phyloP scores from a whole-genome alignment of 2,888 invertebrate genomes.

The Callosobruchus maculatus region DNA sequence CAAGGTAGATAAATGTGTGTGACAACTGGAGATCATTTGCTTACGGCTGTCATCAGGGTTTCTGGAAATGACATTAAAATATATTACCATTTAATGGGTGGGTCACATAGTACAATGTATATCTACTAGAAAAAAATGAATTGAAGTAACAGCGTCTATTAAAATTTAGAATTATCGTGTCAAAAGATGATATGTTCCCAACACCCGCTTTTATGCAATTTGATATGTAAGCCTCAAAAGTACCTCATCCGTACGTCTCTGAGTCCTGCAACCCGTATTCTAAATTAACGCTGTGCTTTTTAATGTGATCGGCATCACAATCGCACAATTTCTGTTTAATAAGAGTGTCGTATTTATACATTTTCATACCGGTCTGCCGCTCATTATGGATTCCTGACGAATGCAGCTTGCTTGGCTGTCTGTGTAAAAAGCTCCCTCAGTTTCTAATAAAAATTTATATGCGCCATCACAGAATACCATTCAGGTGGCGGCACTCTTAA shows the following conservation, averaged over 20 bases:
- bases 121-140: no score
- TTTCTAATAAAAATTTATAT: not conserved
- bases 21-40: no score
- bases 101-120: no score
- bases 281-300: not conserved
- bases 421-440: not conserved
- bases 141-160: no score
- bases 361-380: not conserved
- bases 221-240: not conserved
- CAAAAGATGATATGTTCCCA: no score
- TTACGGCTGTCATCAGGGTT: no score
- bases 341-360: not conserved
- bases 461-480: not conserved
- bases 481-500: not conserved
- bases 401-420: not conserved
- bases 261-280: not conserved
- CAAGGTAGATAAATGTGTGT: no score
- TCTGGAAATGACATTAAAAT: no score
- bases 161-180: no score
- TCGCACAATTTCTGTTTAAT: not conserved
- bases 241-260: not conserved
- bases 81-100: no score
- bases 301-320: not conserved
- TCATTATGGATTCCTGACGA: not conserved
- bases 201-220: no score